phyloP scores from a whole-genome alignment of 2,888 invertebrate genomes.

The Drosophila fulvimacula region DNA sequence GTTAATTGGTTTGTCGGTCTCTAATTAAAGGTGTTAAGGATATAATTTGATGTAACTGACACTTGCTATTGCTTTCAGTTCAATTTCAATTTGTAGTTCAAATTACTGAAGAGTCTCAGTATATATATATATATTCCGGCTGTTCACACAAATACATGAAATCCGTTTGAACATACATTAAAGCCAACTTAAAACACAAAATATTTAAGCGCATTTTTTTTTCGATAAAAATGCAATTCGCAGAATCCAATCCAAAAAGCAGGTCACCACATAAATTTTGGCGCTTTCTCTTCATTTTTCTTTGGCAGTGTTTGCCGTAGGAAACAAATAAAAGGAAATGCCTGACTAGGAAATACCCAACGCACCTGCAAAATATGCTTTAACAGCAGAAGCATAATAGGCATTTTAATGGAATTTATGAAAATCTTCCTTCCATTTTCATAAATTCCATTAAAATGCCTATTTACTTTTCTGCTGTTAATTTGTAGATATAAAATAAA shows the following conservation, averaged over 20 bases:
- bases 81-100: neutral
- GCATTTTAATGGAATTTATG: no score
- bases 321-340: neutral
- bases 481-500: no score
- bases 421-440: no score
- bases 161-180: neutral
- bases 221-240: neutral
- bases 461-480: no score
- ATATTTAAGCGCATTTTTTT: conserved; percentile 4
- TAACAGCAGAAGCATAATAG: neutral
- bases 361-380: neutral
- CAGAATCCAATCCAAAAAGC: conserved; percentile 12
- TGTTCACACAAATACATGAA: neutral
- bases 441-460: no score
- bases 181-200: no score
- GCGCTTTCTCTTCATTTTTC: conserved; percentile 30
- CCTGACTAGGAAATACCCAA: neutral
- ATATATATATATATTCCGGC: no score
- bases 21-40: conserved; percentile 41
- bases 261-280: conserved; percentile 72
- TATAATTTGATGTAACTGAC: conserved; percentile 26
- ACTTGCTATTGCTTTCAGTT: neutral
- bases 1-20: conserved; percentile 55
- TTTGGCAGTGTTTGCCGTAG: conserved; percentile 17
- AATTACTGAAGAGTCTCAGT: neutral